These are phyloP conservation scores for Myanophis thanlyinensis DNA, from an alignment of 2,113 vertebrate genomes.

Conservation along the genomic window DNA sequence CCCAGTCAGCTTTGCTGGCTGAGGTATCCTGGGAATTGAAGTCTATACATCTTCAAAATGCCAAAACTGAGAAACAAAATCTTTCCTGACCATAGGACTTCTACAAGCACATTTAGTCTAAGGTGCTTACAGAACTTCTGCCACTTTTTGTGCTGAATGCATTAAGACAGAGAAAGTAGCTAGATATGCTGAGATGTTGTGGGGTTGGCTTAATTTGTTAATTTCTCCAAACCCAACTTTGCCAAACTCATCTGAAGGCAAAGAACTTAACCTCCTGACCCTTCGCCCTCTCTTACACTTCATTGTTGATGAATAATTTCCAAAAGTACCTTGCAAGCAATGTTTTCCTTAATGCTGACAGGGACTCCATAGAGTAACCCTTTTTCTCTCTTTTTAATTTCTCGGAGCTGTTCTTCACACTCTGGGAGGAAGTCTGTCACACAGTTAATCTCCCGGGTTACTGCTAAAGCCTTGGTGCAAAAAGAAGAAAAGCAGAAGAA, in stretches of 20 bases:
- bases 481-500: background rate
- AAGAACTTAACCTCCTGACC: background rate
- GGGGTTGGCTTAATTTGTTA: background rate
- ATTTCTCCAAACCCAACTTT: background rate
- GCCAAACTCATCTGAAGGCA: background rate
- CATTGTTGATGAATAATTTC: background rate
- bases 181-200: background rate
- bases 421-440: slow-evolving; percentile 76
- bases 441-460: slow-evolving; percentile 79
- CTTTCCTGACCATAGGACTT: background rate
- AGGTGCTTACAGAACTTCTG: background rate
- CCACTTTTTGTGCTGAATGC: background rate
- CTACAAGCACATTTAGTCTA: background rate
- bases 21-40: background rate
- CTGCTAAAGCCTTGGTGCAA: slow-evolving; percentile 76
- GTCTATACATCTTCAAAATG: background rate
- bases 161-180: background rate
- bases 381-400: slow-evolving; percentile 56
- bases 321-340: slow-evolving; percentile 75
- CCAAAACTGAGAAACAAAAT: background rate
- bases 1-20: background rate
- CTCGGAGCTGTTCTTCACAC: slow-evolving; percentile 77
- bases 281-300: background rate
- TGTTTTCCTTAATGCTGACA: slow-evolving; percentile 87
- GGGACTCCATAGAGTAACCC: slow-evolving; percentile 84